Conservation (phyloP, 1,140 invertebrate genomes). For the Mactra quadrangularis region DNA sequence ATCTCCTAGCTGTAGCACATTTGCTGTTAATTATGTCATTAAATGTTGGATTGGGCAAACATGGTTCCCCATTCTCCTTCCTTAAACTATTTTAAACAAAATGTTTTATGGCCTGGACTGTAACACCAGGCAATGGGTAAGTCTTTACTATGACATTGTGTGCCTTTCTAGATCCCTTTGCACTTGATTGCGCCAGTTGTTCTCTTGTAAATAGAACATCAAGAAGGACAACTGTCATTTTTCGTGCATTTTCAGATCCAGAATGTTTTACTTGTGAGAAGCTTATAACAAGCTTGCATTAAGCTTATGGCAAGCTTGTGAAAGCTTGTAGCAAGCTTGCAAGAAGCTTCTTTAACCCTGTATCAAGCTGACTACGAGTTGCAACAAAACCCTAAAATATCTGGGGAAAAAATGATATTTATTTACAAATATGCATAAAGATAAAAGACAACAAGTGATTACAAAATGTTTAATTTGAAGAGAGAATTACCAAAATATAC, state of each 20-base stretch:
- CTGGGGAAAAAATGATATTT: no score
- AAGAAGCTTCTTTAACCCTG: neutral
- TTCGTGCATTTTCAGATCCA: constrained; percentile 23
- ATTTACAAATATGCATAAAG: no score
- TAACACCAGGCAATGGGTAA: neutral
- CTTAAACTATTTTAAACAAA: constrained; percentile 34
- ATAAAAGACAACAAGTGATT: no score
- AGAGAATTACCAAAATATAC: no score
- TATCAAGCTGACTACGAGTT: no score
- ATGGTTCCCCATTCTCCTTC: constrained; percentile 28
- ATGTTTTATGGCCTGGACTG: constrained; percentile 18
- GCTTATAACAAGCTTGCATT: constrained; percentile 3
- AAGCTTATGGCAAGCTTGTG: neutral
- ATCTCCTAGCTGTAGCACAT: constrained; percentile 50
- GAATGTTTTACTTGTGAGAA: constrained; percentile 32
- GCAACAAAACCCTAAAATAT: no score
- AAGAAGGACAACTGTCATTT: constrained; percentile 34
- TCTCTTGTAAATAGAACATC: constrained; percentile 39
- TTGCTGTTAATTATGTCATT: constrained; percentile 56
- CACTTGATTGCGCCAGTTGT: constrained; percentile 45
- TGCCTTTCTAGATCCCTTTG: constrained; percentile 41
- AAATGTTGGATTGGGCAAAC: constrained; percentile 27
- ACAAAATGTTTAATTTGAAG: no score
- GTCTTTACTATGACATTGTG: constrained; percentile 18
- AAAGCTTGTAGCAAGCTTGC: constrained; percentile 23